phyloP scores from a whole-genome alignment of 2,888 invertebrate species.

The Marasmarcha lunaedactyla region DNA sequence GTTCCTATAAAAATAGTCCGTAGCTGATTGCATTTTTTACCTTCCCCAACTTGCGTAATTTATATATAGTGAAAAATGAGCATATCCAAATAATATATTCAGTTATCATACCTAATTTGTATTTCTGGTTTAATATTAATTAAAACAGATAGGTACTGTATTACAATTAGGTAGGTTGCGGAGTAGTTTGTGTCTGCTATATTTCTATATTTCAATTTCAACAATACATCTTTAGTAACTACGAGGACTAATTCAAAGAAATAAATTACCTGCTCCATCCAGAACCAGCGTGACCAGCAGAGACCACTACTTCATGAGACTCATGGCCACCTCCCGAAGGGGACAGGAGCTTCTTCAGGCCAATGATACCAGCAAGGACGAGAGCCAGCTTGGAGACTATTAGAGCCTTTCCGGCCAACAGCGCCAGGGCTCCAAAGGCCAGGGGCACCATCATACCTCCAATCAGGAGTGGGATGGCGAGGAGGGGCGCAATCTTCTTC shows the following conservation, averaged over 20 bases:
- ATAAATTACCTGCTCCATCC: constrained; percentile 75
- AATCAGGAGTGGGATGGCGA: constrained; percentile 83
- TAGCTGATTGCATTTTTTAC: no score
- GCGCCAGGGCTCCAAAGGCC: constrained; percentile 84
- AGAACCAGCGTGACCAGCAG: constrained; percentile 74
- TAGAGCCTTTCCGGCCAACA: constrained; percentile 86
- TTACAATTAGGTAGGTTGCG: no score
- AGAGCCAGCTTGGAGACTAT: constrained; percentile 87
- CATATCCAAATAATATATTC: no score
- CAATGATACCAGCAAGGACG: constrained; percentile 86
- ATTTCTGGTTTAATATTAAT: no score
- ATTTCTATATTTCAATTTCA: no score
- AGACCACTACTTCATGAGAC: constrained; percentile 79
- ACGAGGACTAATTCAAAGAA: not conserved
- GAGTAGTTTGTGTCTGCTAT: no score
- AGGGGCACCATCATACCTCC: constrained; percentile 86
- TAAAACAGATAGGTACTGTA: no score
- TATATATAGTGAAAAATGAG: no score
- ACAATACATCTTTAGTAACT: no score
- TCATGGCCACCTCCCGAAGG: constrained; percentile 74
- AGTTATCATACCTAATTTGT: no score
- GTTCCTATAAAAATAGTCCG: no score
- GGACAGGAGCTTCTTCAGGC: constrained; percentile 84
- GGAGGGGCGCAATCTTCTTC: constrained; percentile 79
- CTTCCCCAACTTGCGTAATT: no score